Evolutionary conservation across 2,797 vertebrate genomes (phyloP), one percentile per base, ranked within the genome.

Genomic region (Petrocephalus sullivani): DNA sequence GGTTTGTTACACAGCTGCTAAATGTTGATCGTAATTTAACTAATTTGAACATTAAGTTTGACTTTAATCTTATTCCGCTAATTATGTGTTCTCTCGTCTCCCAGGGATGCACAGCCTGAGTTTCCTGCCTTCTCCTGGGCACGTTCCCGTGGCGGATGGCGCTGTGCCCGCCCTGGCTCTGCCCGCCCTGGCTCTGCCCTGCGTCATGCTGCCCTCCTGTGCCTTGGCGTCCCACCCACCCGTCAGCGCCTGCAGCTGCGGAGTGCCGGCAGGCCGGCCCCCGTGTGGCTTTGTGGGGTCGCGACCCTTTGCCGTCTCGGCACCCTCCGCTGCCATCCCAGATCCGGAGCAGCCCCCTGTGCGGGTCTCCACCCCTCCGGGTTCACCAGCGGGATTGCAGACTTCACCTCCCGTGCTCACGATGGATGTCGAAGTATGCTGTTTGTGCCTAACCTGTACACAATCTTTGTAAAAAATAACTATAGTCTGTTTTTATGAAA

Each of bases 31-130:
- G n/a, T 81, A 49, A 81, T 49, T n/a, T 81, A 81, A 9, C 75
- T 21, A 8, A 19, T 49, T 81, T 81, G 14, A 14, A 33, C 21
- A 33, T 28, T 7, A 71, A 56, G 51, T 84, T 56, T 1, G 9
- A 10, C 9, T 49, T 33, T 28, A 56, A 33, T 85, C 12, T 33
- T 9, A 56, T 85, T 54, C 12, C 1, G 53, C 21, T 49, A n/a
- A 81, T 49, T 53, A 16, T 4, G 37, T 37, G 6, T 21, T 56
- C 41, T 54, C 49, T 87, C 90, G 89, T 91, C 51, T 87, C 94
- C 89, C 94, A 98, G 97, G 97, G 91, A 90, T 98, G 89, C 96
- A 95, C 90, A 92, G 93, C 89, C 94, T 98, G 58, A 97, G 96
- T 92, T 94, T 98, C 92, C 94, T 99, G 78, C 90, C 98, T 28